Base-by-base conservation (phyloP, 2,113 vertebrate genomes). In the Hippocampus comes region DNA sequence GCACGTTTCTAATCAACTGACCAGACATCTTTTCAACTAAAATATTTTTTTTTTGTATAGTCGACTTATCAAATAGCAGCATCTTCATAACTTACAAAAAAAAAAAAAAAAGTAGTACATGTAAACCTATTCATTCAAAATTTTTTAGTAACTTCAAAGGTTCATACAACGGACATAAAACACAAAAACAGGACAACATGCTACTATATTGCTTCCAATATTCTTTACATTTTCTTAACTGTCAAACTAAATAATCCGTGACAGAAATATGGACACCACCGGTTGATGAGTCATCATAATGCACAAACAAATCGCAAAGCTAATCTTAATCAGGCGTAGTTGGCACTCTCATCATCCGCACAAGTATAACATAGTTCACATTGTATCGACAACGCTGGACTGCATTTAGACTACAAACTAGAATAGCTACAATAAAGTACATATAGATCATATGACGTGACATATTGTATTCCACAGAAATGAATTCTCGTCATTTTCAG, bases 51-150 rank as follows among this genome's bases (percentile, higher is more conserved):
- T 34, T 38, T 91, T 92, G 89, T 93, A 93, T 92, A 92, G 90
- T 91, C 88, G 87, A 91, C 92, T 93, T 93, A 92, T 92, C 91
- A 93, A 93, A 93, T 92, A 93, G 92, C 92, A 93, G 91, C 92
- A 93, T 92, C 91, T 92, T 92, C 89, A 92, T 89, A 90, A 92
- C 89, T 92, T 92, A 93, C 89, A 93, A 93, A 93, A 92, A 93
- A 11, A 43, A 43, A 46, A 46, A 92, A 93, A 14, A 46, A 46
- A 38, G 34, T 12, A 46, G 91, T 92, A 93, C 91, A 92, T 92
- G 91, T 93, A 93, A 93, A 93, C 92, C 92, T 93, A 93, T 92
- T 92, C 91, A 93, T 93, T 93, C 92, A 92, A 92, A 92, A 93
- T 89, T 85, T 46, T 38, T 83, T 88, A 92, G 89, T 93, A 93